Conservation (phyloP, 2,113 vertebrate genomes). For the Uria aalge region DNA sequence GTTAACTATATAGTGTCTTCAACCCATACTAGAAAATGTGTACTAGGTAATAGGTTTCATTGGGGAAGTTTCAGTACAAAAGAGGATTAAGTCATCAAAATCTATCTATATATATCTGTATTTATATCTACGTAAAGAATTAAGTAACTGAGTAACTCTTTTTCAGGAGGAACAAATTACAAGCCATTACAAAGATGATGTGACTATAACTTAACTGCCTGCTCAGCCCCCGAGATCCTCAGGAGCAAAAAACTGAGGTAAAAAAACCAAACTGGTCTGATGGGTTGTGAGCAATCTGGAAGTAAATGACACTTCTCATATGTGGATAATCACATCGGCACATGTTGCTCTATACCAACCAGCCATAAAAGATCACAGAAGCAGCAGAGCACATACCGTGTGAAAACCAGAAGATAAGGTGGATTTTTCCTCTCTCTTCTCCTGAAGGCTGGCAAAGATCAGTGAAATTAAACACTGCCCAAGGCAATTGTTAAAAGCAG, state of each 20-base stretch:
- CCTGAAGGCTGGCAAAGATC: conserved; percentile 41
- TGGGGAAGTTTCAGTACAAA: neutral
- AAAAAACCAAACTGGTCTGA: neutral
- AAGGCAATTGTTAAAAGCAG: conserved; percentile 56
- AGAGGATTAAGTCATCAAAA: neutral
- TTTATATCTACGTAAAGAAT: neutral
- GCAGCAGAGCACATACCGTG: neutral
- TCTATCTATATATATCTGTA: neutral
- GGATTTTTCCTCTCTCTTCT: conserved; percentile 16
- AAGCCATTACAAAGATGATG: neutral
- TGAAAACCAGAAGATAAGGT: conserved; percentile 30
- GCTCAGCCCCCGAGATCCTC: neutral
- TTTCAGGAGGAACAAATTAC: neutral
- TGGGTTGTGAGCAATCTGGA: neutral
- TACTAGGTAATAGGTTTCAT: neutral
- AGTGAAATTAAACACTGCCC: conserved; percentile 57
- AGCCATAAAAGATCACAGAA: conserved; percentile 9
- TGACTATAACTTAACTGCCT: neutral
- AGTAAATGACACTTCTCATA: neutral
- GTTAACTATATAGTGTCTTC: neutral
- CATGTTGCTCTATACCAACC: neutral
- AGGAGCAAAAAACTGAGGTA: neutral
- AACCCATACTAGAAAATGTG: neutral
- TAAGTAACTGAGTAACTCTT: neutral
- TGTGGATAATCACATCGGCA: neutral